Percentiles rank a stretch among this genome's conserved stretches.
Conservation (phyloP, 2,113 vertebrate species). For the Machaerirhynchus nigripectus region DNA sequence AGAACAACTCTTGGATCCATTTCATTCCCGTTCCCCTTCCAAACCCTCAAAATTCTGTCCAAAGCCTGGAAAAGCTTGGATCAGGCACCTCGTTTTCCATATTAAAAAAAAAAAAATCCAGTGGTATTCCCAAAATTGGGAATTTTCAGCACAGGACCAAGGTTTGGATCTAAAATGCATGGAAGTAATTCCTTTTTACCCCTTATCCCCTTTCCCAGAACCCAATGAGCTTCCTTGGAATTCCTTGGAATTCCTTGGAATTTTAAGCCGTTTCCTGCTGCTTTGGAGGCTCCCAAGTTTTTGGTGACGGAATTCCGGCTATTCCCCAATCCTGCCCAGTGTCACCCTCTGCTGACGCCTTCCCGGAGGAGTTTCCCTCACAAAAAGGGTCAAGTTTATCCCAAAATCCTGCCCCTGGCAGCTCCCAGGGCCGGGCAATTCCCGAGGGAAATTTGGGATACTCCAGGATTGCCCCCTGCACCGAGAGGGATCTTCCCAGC, state of each 20-base stretch:
- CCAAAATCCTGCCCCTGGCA: background rate
- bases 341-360: slow-evolving; percentile 49
- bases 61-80: background rate
- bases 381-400: background rate
- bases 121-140: background rate
- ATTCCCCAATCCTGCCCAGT: slow-evolving; percentile 16
- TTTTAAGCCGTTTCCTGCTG: background rate
- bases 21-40: background rate
- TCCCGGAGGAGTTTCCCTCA: background rate
- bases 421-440: background rate
- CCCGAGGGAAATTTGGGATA: rapidly evolving
- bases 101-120: background rate
- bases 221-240: background rate
- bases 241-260: background rate
- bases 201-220: background rate
- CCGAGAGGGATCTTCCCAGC: background rate
- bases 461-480: background rate
- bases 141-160: background rate
- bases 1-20: background rate
- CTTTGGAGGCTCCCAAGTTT: background rate
- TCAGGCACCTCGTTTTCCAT: rapidly evolving
- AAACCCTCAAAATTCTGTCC: background rate
- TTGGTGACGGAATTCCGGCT: background rate
- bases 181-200: background rate
- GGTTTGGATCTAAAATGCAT: background rate